Conservation (phyloP, 2,888 invertebrate species). For the Mayetiola destructor region DNA sequence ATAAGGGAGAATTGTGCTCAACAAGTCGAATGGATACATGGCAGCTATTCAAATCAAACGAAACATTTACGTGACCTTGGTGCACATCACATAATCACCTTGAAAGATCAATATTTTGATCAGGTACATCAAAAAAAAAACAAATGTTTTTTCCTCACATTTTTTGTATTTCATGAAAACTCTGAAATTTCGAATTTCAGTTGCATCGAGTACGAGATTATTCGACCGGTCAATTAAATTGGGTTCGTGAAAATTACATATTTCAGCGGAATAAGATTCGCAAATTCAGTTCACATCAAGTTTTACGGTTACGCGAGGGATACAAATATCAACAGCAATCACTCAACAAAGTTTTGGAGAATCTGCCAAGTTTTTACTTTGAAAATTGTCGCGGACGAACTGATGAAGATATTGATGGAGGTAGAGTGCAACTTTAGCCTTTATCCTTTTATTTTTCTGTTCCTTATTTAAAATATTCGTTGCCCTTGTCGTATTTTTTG, state of each 20-base stretch:
- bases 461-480: no score
- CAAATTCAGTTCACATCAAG: slow-evolving; percentile 87
- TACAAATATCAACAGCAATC: slow-evolving; percentile 95
- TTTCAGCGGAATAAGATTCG: slow-evolving; percentile 87
- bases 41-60: slow-evolving; percentile 77
- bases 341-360: slow-evolving; percentile 83
- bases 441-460: not conserved
- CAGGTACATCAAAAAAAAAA: slow-evolving; percentile 43
- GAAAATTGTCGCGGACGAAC: slow-evolving; percentile 83
- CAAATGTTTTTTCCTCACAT: slow-evolving; percentile 18
- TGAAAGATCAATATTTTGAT: slow-evolving; percentile 84
- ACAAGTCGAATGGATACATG: slow-evolving; percentile 88
- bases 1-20: slow-evolving; percentile 88
- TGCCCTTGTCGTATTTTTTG: no score
- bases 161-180: not conserved
- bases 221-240: slow-evolving; percentile 77
- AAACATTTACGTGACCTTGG: slow-evolving; percentile 86
- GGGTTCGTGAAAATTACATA: slow-evolving; percentile 90
- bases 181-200: slow-evolving; percentile 37
- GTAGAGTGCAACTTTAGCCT: slow-evolving; percentile 20
- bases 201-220: slow-evolving; percentile 84
- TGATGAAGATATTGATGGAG: slow-evolving; percentile 36
- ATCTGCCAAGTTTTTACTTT: slow-evolving; percentile 76
- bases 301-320: slow-evolving; percentile 74
- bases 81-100: slow-evolving; percentile 66